Percentiles rank a stretch among this genome's conserved stretches.
Evolutionary conservation across 2,113 vertebrate species (phyloP).

Genomic region (Chaetodon trifascialis): DNA sequence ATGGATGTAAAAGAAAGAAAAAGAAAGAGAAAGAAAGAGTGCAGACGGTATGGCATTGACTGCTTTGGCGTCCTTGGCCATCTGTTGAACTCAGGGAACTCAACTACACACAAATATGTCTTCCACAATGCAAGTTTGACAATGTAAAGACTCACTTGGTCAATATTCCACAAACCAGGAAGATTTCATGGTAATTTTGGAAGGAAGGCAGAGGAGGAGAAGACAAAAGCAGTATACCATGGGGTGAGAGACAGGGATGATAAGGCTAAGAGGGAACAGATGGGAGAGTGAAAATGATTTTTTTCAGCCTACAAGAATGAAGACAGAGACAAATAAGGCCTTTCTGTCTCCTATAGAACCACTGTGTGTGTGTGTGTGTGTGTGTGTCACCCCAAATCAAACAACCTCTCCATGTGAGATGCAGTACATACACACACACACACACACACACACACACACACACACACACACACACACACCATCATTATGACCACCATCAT

Average conservation of each 20-base stretch:
- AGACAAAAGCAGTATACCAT: neutral
- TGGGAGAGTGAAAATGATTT: neutral
- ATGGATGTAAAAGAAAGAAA: neutral
- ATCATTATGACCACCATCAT: slow-evolving; percentile 22
- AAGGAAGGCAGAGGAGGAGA: neutral
- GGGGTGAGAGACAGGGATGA: no score
- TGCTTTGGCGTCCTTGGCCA: slow-evolving; percentile 5
- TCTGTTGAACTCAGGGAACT: slow-evolving; percentile 15
- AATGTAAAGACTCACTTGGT: slow-evolving; percentile 1
- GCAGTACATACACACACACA: slow-evolving; percentile 23
- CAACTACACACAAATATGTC: slow-evolving; percentile 19
- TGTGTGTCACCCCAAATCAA: slow-evolving; percentile 15
- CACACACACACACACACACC: neutral
- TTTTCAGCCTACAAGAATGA: neutral
- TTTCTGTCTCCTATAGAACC: neutral
- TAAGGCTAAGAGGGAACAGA: neutral
- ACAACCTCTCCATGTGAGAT: slow-evolving; percentile 2
- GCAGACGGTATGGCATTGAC: slow-evolving; percentile 27
- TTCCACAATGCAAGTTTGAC: slow-evolving; percentile 15
- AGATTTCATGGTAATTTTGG: slow-evolving; percentile 5
- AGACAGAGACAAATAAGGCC: neutral
- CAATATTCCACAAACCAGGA: neutral
- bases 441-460: no score
- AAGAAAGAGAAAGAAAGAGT: slow-evolving; percentile 6
- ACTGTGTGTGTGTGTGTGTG: slow-evolving; percentile 1